A percentile compares a stretch with the other conserved stretches of the same genome.
These are phyloP conservation scores for Spea bombifrons DNA, from an alignment of 2,113 vertebrate genomes.

Conservation along the genomic window DNA sequence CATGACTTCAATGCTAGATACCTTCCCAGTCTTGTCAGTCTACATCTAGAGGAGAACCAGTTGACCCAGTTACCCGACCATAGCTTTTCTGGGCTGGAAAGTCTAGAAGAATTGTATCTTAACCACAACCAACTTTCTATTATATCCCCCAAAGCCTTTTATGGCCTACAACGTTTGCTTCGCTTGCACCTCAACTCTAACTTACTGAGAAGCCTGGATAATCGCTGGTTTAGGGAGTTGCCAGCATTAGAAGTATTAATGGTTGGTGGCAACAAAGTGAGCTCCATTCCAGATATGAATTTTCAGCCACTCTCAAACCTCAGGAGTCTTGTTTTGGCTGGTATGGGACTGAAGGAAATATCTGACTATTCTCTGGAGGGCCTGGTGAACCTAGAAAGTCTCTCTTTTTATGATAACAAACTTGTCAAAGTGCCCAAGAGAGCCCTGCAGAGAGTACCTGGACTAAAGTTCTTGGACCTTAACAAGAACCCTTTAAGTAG, in stretches of 20 bases:
- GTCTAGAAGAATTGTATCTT: constrained; percentile 87
- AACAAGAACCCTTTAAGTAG: constrained; percentile 86
- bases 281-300: constrained; percentile 76
- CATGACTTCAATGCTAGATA: constrained; percentile 64
- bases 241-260: constrained; percentile 87
- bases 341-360: constrained; percentile 80
- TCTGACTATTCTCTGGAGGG: constrained; percentile 81
- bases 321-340: constrained; percentile 83
- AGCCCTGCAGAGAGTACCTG: constrained; percentile 77
- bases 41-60: constrained; percentile 90
- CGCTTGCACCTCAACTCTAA: constrained; percentile 93
- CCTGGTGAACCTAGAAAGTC: constrained; percentile 79
- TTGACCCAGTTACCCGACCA: constrained; percentile 72
- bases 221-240: constrained; percentile 80
- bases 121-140: constrained; percentile 84
- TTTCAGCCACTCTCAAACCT: constrained; percentile 80
- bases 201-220: constrained; percentile 72
- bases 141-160: constrained; percentile 78
- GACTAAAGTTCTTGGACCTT: constrained; percentile 88
- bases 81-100: constrained; percentile 75
- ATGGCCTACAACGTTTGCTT: constrained; percentile 73
- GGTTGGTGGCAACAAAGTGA: constrained; percentile 88
- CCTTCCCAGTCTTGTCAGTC: constrained; percentile 77
- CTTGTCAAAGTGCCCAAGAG: constrained; percentile 74
- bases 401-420: constrained; percentile 88